Percentiles rank a stretch among this genome's conserved stretches.
These are phyloP conservation scores for Ivindomyrus marchei DNA, from an alignment of 2,113 vertebrate genomes.

Conservation along the genomic window DNA sequence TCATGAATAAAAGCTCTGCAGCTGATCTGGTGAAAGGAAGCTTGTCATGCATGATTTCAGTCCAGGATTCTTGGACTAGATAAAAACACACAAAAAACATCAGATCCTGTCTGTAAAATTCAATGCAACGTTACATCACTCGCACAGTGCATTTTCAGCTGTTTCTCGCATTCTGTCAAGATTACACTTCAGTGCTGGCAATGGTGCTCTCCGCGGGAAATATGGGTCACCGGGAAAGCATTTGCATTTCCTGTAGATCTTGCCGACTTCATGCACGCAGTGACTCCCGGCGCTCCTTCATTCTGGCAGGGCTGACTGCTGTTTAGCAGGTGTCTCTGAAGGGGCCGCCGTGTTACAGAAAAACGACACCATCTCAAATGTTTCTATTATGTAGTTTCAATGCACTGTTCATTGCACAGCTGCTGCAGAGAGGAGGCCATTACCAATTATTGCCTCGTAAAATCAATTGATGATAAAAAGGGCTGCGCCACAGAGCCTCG, in stretches of 20 bases:
- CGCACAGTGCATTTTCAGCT: not conserved
- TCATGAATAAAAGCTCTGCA: not conserved
- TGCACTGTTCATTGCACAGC: not conserved
- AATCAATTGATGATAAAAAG: not conserved
- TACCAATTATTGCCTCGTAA: conserved; percentile 10
- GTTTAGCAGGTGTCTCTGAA: not conserved
- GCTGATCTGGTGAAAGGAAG: not conserved
- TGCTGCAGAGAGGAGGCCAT: not conserved
- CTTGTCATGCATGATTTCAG: not conserved
- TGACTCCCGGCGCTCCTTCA: not conserved
- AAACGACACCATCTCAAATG: not conserved
- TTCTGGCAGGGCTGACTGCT: not conserved
- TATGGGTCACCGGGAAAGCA: conserved; percentile 10
- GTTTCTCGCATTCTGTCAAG: conserved; percentile 11
- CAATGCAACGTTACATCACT: not conserved
- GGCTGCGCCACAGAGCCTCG: not conserved
- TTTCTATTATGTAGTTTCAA: not conserved
- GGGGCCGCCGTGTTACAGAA: not conserved
- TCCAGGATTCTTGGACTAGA: not conserved
- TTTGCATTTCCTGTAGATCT: conserved; percentile 10
- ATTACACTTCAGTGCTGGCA: conserved; percentile 6
- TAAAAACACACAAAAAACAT: not conserved
- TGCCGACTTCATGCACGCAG: not conserved
- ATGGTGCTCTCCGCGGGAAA: not conserved
- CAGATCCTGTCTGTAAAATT: not conserved